Evolutionary conservation across 2,113 vertebrate genomes (phyloP), one percentile per base, ranked within the genome.

Genomic region (Lophochroa leadbeateri): DNA sequence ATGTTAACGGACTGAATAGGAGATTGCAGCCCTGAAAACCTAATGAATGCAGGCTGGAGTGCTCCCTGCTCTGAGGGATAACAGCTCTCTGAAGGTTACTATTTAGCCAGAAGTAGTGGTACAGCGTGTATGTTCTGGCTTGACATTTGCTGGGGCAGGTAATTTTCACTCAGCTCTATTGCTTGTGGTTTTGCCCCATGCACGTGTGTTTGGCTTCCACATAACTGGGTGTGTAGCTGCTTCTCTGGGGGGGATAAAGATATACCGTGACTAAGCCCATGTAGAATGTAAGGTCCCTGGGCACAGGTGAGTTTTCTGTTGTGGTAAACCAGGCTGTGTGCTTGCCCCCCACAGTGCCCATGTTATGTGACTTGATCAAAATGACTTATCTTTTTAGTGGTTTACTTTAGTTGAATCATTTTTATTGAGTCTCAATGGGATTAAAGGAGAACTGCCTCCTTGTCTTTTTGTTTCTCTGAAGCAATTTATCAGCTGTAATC

Each of bases 381-480:
- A 76, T 58, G 23, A n/a, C 65, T 79, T 80, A 28, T 27, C 63
- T 90, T 93, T 76, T 81, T 90, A 93, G 86, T 77, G 43, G 88
- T 86, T 83, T 70, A 25, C 83, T 96, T 97, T 96, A 97, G 96
- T 96, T 84, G 77, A 95, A 72, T 82, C 19, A 20, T 85, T 95
- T 69, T 68, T 78, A 83, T 41, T 91, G 50, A 69, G 50, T 93
- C 86, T 74, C 86, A 94, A 69, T 41, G 70, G 52, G 25, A 77
- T 82, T 96, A 84, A 96, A 88, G n/a, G 27, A 80, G 94, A 90
- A 37, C n/a, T 43, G 63, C 71, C 70, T 90, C 10, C 41, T 87
- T 63, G 18, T 65, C 13, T 91, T 83, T 85, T 61, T 72, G 61
- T 57, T 47, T 81, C 50, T 78, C 88, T 94, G 85, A 96, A 96